These are phyloP conservation scores for Poeciliopsis infans DNA, from an alignment of 2,797 vertebrate species.

Conservation along the genomic window DNA sequence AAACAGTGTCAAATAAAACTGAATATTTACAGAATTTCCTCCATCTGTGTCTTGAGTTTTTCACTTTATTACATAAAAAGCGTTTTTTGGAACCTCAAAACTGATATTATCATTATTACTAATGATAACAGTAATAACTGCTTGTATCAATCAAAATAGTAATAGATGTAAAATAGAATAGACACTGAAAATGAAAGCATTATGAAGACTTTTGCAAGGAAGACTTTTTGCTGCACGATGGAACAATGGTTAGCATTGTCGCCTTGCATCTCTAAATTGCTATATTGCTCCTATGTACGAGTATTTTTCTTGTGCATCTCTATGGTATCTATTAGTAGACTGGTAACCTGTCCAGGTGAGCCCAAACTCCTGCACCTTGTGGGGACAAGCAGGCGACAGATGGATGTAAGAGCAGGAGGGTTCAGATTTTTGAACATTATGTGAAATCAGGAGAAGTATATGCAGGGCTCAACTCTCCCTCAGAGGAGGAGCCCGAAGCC, in stretches of 20 bases:
- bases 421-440: neutral
- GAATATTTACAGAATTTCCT: neutral
- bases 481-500: slow-evolving; percentile 52
- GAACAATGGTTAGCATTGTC: neutral
- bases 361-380: neutral
- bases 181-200: too few species aligned
- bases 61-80: neutral
- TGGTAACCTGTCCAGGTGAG: neutral
- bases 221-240: neutral
- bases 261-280: neutral
- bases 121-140: too few species aligned
- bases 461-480: neutral
- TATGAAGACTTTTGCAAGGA: neutral
- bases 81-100: neutral
- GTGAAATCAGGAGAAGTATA: neutral
- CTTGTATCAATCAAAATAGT: too few species aligned
- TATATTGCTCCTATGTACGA: neutral
- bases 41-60: neutral
- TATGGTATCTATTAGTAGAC: neutral
- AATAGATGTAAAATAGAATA: too few species aligned
- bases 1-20: neutral
- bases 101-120: too few species aligned
- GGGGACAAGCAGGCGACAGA: neutral
- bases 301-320: neutral
- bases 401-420: neutral